A percentile compares a stretch with the other conserved stretches of the same genome.
Evolutionary conservation across 2,888 invertebrate species (phyloP).

Genomic region (Drosophila maculinotata): DNA sequence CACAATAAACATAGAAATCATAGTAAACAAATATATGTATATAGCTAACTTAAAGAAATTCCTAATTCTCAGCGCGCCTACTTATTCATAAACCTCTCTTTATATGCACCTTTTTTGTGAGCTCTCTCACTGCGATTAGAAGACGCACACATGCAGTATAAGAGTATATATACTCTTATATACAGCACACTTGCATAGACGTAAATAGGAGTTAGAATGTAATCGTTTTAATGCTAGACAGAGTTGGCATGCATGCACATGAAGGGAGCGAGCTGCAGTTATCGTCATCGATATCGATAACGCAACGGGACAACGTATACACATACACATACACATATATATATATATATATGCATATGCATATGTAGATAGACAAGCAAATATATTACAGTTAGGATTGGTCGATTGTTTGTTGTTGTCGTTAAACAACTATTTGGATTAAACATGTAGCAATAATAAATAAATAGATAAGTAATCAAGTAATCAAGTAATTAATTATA

Average conservation of each 20-base stretch:
- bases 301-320: conserved; percentile 21
- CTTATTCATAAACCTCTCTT: neutral
- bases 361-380: conserved; percentile 23
- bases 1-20: conserved; percentile 25
- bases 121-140: conserved; percentile 5
- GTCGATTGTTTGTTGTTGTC: conserved; percentile 1
- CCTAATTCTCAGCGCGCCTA: conserved; percentile 3
- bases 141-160: conserved; percentile 31
- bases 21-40: conserved; percentile 2
- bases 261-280: neutral
- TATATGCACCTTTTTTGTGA: conserved; percentile 52
- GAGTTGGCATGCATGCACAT: conserved; percentile 44
- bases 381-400: neutral
- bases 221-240: conserved; percentile 24
- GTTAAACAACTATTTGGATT: conserved; percentile 1
- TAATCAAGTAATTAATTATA: no score
- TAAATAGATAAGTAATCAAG: no score
- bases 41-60: conserved; percentile 3
- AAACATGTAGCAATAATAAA: conserved; percentile 4
- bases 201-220: conserved; percentile 24
- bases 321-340: no score
- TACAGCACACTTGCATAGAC: conserved; percentile 25
- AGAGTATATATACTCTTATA: conserved; percentile 18
- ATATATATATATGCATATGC: no score
- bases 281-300: conserved; percentile 20